phyloP scores from a whole-genome alignment of 2,888 invertebrate species.

The Apomyelois bistriatella region DNA sequence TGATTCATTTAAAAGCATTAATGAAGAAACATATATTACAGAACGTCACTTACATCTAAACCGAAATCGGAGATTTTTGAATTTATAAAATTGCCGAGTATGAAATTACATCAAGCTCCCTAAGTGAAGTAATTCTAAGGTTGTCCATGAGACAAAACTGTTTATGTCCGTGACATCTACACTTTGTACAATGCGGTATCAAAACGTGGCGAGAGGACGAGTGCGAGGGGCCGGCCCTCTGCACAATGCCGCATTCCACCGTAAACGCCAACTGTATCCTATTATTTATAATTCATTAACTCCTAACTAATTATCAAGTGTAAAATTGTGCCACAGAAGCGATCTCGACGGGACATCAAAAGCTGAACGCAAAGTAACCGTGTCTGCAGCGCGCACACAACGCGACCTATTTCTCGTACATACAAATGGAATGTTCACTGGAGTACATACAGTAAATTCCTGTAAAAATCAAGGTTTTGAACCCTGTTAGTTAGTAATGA shows the following conservation, averaged over 20 bases:
- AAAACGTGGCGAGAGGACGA: conserved; percentile 33
- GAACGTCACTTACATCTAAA: conserved; percentile 38
- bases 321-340: conserved; percentile 75
- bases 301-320: conserved; percentile 72
- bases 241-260: conserved; percentile 20
- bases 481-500: conserved; percentile 54
- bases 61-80: conserved; percentile 37
- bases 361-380: conserved; percentile 47
- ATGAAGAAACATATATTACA: conserved; percentile 32
- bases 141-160: conserved; percentile 50
- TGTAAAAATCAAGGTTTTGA: conserved; percentile 57
- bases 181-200: conserved; percentile 61
- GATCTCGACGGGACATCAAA: conserved; percentile 56
- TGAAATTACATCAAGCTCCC: conserved; percentile 48
- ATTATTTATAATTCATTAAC: conserved; percentile 70
- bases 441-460: conserved; percentile 53
- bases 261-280: conserved; percentile 53
- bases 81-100: conserved; percentile 50
- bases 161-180: conserved; percentile 55
- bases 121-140: conserved; percentile 54
- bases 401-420: conserved; percentile 25
- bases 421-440: conserved; percentile 41
- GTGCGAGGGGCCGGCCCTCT: conserved; percentile 26
- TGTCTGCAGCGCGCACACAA: conserved; percentile 23
- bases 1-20: conserved; percentile 27